phyloP scores from a whole-genome alignment of 2,113 vertebrate species.

The Brachionichthys hirsutus region DNA sequence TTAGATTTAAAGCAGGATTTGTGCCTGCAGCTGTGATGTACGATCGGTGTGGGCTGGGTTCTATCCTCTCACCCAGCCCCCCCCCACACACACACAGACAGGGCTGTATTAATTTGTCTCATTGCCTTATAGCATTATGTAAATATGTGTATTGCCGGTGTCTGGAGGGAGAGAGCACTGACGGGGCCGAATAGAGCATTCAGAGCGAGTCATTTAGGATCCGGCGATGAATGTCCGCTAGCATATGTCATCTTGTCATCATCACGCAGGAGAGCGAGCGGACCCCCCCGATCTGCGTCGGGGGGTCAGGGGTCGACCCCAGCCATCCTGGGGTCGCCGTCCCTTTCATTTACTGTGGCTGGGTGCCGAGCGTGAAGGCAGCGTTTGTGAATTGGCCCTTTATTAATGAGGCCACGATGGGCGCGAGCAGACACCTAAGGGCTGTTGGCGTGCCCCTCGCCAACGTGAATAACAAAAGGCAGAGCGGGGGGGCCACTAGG shows the following conservation, averaged over 20 bases:
- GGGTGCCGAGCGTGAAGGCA: constrained; percentile 34
- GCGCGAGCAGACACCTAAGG: constrained; percentile 54
- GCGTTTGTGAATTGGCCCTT: constrained; percentile 64
- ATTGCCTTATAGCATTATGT: constrained; percentile 57
- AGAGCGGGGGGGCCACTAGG: constrained; percentile 72
- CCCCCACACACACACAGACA: constrained; percentile 8
- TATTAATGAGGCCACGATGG: constrained; percentile 72
- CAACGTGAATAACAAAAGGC: constrained; percentile 74
- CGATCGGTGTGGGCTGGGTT: background rate
- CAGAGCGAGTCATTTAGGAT: constrained; percentile 60
- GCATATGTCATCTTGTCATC: constrained; percentile 66
- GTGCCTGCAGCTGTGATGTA: background rate
- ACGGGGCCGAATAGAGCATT: constrained; percentile 44
- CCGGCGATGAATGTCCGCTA: constrained; percentile 45
- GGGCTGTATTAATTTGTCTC: constrained; percentile 53
- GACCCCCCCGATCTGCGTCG: constrained; percentile 58
- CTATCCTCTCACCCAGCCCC: constrained; percentile 2
- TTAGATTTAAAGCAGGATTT: background rate
- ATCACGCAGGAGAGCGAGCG: constrained; percentile 40
- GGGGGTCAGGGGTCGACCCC: constrained; percentile 17
- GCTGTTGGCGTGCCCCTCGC: constrained; percentile 64
- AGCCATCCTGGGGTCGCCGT: constrained; percentile 36
- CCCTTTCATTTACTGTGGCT: constrained; percentile 57
- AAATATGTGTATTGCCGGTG: constrained; percentile 61
- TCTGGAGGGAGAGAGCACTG: constrained; percentile 32